Evolutionary conservation across 2,113 vertebrate species (phyloP), one percentile per base, ranked within the genome.

Genomic region (Psilopogon haemacephalus): DNA sequence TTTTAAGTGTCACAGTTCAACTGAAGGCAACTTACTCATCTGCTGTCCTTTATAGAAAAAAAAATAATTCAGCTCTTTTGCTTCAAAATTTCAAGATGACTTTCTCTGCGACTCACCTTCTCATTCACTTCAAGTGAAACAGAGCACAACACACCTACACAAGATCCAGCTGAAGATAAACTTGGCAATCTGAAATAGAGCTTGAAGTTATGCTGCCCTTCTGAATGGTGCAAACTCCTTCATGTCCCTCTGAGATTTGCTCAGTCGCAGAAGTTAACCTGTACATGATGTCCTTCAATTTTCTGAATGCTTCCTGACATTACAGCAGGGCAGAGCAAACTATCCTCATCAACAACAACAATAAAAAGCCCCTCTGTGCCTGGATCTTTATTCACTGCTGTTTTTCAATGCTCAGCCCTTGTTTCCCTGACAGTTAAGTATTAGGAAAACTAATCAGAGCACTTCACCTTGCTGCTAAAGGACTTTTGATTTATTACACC

Each of bases 401-500:
- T 50, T 94, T 94, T 95, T 91, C 40, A 64, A 26, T 38, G 44
- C 30, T 72, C 75, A 79, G 94, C 69, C 74, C 52, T 83, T 88
- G 90, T 50, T 91, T 92, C 82, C 70, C 80, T 86, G 65, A 68
- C 89, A 96, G 89, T 48, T 79, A 65, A 72, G 84, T 86, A 62
- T 15, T 50, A 67, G 63, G 65, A 86, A 72, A 95, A 89, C 15
- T 80, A 76, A 84, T 55, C 38, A 67, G 50, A 73, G 35, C 38
- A 94, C 69, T 65, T 77, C 69, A 69, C 16, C 38, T 68, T 0
- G 4, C 78, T 92, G 79, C 23, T 83, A 94, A 88, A 2, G 3
- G 85, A 91, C 84, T 92, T 83, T 52, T 88, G 89, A 79, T 94
- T 96, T 89, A 93, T 88, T 74, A 84, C 6, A 1, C 11, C 35